Base-by-base conservation (phyloP, 2,113 vertebrate species). In the Semicossyphus pulcher region DNA sequence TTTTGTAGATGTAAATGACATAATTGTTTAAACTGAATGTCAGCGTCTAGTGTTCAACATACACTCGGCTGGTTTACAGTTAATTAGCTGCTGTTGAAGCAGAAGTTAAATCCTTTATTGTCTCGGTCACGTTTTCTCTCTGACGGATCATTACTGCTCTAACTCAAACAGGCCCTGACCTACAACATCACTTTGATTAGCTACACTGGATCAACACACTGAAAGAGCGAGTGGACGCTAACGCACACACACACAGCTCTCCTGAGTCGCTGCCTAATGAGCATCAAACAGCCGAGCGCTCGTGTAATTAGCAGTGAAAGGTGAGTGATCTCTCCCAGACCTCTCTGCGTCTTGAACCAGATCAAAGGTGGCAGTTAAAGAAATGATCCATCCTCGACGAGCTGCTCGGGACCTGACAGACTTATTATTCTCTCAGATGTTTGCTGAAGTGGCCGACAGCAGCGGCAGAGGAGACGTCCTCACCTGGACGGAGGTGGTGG, bases 351-450 rank as follows among this genome's bases (percentile, higher is more conserved):
- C 21, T 31, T 49, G 47, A 21, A 10, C 32, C 15, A 74, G 64
- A 85, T 85, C 73, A 81, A 74, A 78, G 65, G 44, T 57, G 47
- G 18, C 52, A 51, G 80, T 66, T 65, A 56, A 70, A 65, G 49
- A 66, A 61, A 36, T 18, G 3, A 47, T 60, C 34, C 61, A 29
- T 31, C 18, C 37, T 23, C 61, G 25, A 41, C 29, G 36, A 73
- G 68, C 32, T 4, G 16, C 23, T 32, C 5, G 12, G 7, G 58
- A 60, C n/a, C 1, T n/a, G 37, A 11, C 39, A 59, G 66, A 48
- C 54, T 71, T 62, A 75, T 81, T 75, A 75, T 58, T 85, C 74
- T 36, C 21, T 81, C 54, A 69, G 67, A 84, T 84, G 10, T 57
- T 41, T 3, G 4, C 28, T 34, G 6, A 54, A 42, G 78, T 44